Percentiles rank a stretch among this genome's conserved stretches.
Evolutionary conservation across 1,140 invertebrate species (phyloP).

Genomic region (Nephila pilipes): DNA sequence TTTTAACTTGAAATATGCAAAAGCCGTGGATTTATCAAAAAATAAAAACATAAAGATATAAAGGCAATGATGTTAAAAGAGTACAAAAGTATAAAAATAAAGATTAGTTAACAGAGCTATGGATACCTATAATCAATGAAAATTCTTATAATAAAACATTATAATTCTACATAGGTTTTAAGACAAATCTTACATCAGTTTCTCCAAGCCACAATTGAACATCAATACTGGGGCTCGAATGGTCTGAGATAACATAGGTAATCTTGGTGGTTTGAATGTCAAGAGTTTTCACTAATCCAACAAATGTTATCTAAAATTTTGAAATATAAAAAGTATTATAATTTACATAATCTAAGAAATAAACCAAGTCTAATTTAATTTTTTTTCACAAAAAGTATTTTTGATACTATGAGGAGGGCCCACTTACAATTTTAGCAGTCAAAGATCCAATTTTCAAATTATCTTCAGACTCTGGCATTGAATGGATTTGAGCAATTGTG

Average conservation of each 20-base stretch:
- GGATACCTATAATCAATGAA: too few relatives aligned
- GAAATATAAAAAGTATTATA: not conserved
- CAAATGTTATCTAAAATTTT: conserved; percentile 70
- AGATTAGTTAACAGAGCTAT: too few relatives aligned
- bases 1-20: too few relatives aligned
- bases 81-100: too few relatives aligned
- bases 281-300: conserved; percentile 67
- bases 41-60: too few relatives aligned
- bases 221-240: conserved; percentile 58
- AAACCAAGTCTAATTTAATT: not conserved
- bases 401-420: not conserved
- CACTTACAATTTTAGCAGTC: conserved; percentile 69
- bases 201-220: conserved; percentile 77
- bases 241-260: conserved; percentile 65
- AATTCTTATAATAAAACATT: too few relatives aligned
- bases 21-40: too few relatives aligned
- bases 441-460: conserved; percentile 70
- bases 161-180: too few relatives aligned
- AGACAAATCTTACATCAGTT: conserved; percentile 58
- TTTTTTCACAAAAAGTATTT: not conserved
- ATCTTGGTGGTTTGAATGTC: conserved; percentile 73
- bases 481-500: conserved; percentile 70
- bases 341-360: not conserved
- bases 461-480: conserved; percentile 64
- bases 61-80: too few relatives aligned